phyloP scores from a whole-genome alignment of 2,888 invertebrate species.

The Cloeon dipterum region DNA sequence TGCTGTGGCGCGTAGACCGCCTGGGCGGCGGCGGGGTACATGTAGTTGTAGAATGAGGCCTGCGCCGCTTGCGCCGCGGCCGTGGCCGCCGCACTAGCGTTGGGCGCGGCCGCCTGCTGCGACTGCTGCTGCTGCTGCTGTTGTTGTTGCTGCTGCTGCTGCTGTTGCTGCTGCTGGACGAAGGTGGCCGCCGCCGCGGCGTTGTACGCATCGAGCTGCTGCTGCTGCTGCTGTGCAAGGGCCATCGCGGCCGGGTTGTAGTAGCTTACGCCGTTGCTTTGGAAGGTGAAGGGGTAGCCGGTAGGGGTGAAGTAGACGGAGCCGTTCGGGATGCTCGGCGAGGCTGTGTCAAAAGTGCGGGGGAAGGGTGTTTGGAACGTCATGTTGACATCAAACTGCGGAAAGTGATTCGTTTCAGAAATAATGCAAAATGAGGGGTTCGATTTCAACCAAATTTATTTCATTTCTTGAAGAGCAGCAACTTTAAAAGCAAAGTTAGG shows the following conservation, averaged over 20 bases:
- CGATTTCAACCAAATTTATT: too few species aligned
- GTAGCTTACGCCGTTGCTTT: constrained; percentile 20
- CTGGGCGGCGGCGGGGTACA: constrained; percentile 12
- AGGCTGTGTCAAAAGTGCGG: constrained; percentile 25
- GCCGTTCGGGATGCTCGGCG: constrained; percentile 25
- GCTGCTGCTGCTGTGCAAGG: neutral
- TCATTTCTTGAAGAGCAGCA: too few species aligned
- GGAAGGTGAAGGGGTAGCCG: constrained; percentile 22
- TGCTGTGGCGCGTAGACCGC: constrained; percentile 20
- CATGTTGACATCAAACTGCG: too few species aligned
- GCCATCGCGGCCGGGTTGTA: constrained; percentile 10
- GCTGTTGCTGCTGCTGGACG: neutral
- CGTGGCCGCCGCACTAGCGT: constrained; percentile 1
- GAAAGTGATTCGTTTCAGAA: too few species aligned
- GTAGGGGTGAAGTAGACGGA: constrained; percentile 25
- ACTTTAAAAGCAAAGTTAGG: too few species aligned
- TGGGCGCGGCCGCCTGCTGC: constrained; percentile 1
- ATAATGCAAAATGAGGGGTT: too few species aligned
- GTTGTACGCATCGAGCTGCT: neutral
- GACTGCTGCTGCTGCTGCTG: too few species aligned
- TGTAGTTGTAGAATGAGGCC: constrained; percentile 1
- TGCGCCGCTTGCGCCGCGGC: constrained; percentile 1
- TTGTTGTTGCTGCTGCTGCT: too few species aligned
- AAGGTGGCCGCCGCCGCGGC: constrained; percentile 1
- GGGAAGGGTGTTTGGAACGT: neutral